These are phyloP conservation scores for Epiblema foenella DNA, from an alignment of 2,888 invertebrate species.

Conservation along the genomic window DNA sequence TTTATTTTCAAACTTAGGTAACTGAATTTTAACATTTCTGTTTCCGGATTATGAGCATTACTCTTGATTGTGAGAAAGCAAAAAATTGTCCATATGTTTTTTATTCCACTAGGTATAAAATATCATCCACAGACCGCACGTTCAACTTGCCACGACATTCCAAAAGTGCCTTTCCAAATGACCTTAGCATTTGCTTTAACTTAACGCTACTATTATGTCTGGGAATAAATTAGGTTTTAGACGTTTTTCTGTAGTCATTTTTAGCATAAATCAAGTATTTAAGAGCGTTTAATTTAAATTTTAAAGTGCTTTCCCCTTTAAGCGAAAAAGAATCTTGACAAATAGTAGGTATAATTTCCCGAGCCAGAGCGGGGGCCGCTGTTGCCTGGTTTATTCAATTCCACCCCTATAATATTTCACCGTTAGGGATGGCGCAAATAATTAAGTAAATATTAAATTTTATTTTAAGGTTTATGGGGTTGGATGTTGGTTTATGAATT, in stretches of 20 bases:
- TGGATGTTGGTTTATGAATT: constrained; percentile 19
- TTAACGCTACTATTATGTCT: constrained; percentile 4
- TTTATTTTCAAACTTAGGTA: too few relatives aligned
- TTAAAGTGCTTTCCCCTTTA: constrained; percentile 35
- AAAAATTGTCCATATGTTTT: too few relatives aligned
- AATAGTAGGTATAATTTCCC: constrained; percentile 42
- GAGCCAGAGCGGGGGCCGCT: constrained; percentile 17
- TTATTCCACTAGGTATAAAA: neutral
- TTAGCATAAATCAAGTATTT: constrained; percentile 17
- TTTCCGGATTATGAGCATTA: too few relatives aligned
- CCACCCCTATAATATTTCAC: constrained; percentile 44
- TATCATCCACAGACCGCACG: neutral
- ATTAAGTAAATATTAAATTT: constrained; percentile 30
- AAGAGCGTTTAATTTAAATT: constrained; percentile 39
- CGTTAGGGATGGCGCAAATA: constrained; percentile 34
- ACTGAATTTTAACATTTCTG: too few relatives aligned
- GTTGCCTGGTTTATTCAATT: constrained; percentile 35
- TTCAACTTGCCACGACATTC: constrained; percentile 4
- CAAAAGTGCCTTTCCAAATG: constrained; percentile 7
- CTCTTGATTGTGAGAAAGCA: too few relatives aligned
- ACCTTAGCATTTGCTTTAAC: constrained; percentile 3
- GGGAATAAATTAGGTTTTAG: neutral
- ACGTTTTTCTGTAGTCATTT: constrained; percentile 1
- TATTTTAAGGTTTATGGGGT: constrained; percentile 17
- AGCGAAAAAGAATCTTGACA: constrained; percentile 43